Evolutionary conservation across 2,888 invertebrate species (phyloP).

Genomic region (Argyresthia albistria): DNA sequence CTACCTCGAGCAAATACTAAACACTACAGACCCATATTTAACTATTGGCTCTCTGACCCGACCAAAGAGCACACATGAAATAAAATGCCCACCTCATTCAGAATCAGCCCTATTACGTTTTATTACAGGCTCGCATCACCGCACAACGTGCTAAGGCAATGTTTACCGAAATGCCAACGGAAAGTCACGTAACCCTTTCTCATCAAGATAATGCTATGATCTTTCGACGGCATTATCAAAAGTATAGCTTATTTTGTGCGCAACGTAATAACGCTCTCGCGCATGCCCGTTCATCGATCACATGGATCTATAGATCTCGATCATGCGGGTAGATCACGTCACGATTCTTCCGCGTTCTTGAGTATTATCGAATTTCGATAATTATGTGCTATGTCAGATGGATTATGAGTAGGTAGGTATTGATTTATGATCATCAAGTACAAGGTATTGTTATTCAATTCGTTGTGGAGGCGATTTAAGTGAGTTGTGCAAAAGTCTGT

Average conservation of each 20-base stretch:
- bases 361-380: background rate
- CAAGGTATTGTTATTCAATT: too few species aligned
- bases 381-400: background rate
- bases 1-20: too few species aligned
- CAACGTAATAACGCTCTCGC: conserved; percentile 1
- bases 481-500: too few species aligned
- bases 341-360: conserved; percentile 3
- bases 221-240: background rate
- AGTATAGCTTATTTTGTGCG: background rate
- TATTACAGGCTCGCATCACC: too few species aligned
- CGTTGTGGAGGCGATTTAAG: too few species aligned
- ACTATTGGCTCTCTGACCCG: too few species aligned
- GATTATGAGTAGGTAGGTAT: too few species aligned
- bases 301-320: conserved; percentile 5
- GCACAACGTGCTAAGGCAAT: background rate
- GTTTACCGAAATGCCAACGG: background rate
- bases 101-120: too few species aligned
- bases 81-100: too few species aligned
- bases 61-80: too few species aligned
- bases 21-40: too few species aligned
- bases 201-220: background rate
- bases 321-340: background rate
- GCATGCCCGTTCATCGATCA: conserved; percentile 3
- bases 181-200: background rate
- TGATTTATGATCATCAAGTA: too few species aligned